These are phyloP conservation scores for Prinia subflava DNA, from an alignment of 2,113 vertebrate species.

Conservation along the genomic window DNA sequence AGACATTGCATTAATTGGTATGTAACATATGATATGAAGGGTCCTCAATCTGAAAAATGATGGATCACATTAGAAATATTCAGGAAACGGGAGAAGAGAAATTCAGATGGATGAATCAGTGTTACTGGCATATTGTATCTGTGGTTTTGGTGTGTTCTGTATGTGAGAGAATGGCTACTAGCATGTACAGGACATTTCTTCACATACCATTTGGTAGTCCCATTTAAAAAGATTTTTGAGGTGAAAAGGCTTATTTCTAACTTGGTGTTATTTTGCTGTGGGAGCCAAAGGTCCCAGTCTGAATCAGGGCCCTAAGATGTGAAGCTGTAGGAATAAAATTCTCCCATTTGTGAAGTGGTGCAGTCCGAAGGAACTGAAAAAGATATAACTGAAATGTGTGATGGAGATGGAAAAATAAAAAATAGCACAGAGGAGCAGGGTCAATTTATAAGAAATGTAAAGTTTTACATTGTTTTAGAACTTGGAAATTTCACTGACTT, in stretches of 20 bases:
- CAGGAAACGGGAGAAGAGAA: neutral
- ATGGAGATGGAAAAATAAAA: neutral
- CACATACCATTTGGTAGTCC: neutral
- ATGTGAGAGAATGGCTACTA: neutral
- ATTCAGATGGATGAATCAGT: neutral
- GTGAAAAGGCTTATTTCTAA: neutral
- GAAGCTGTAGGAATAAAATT: neutral
- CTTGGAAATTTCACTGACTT: neutral
- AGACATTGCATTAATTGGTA: neutral
- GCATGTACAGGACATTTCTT: neutral
- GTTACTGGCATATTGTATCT: neutral
- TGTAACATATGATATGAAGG: neutral
- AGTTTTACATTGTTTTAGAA: neutral
- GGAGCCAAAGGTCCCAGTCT: neutral
- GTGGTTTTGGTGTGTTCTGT: neutral
- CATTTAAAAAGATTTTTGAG: neutral
- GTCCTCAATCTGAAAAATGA: neutral
- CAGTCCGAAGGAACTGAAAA: neutral
- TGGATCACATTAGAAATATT: neutral
- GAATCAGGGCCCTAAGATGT: neutral
- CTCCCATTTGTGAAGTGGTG: neutral
- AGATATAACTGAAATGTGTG: neutral
- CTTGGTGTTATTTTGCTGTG: neutral
- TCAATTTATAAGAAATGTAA: neutral
- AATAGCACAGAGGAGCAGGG: fast-evolving